Percentiles rank a stretch among this genome's conserved stretches.
These are phyloP conservation scores for Lerista edwardsae DNA, from an alignment of 2,797 vertebrate species.

Conservation along the genomic window DNA sequence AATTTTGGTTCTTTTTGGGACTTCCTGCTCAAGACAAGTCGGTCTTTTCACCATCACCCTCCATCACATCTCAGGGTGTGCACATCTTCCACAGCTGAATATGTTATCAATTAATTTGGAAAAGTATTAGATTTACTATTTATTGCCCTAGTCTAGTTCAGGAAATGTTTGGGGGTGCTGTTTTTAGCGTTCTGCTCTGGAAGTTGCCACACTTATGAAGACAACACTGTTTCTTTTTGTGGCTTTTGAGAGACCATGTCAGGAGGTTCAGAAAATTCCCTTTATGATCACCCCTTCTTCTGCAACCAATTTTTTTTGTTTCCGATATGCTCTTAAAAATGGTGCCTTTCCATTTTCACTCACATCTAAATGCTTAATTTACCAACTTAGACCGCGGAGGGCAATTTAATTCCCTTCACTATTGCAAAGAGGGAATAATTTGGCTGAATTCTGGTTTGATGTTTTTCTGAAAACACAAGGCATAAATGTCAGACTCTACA, in stretches of 20 bases:
- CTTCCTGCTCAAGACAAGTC: not conserved
- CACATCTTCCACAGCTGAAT: not conserved
- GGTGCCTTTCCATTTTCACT: slow-evolving; percentile 50
- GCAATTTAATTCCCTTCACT: slow-evolving; percentile 51
- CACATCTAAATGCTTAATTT: slow-evolving; percentile 44
- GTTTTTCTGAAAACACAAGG: slow-evolving; percentile 54
- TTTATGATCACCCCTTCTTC: slow-evolving; percentile 41
- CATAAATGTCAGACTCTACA: slow-evolving; percentile 43
- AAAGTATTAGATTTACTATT: slow-evolving; percentile 16
- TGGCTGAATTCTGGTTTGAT: slow-evolving; percentile 39
- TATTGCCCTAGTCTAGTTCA: slow-evolving; percentile 41
- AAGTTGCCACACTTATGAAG: slow-evolving; percentile 50
- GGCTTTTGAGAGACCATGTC: slow-evolving; percentile 46
- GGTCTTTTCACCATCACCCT: not conserved
- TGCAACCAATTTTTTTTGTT: slow-evolving; percentile 37
- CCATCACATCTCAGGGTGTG: slow-evolving; percentile 18
- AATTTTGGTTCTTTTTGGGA: not conserved
- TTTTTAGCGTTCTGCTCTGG: slow-evolving; percentile 43
- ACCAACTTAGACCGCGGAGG: slow-evolving; percentile 17
- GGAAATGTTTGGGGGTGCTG: slow-evolving; percentile 50
- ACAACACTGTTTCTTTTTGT: slow-evolving; percentile 37
- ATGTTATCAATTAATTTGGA: not conserved
- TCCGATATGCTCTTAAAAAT: slow-evolving; percentile 47
- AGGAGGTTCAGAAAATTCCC: slow-evolving; percentile 29
- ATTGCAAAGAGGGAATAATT: slow-evolving; percentile 42